phyloP scores from a whole-genome alignment of 2,888 invertebrate genomes.

The Caenorhabditis sp. region DNA sequence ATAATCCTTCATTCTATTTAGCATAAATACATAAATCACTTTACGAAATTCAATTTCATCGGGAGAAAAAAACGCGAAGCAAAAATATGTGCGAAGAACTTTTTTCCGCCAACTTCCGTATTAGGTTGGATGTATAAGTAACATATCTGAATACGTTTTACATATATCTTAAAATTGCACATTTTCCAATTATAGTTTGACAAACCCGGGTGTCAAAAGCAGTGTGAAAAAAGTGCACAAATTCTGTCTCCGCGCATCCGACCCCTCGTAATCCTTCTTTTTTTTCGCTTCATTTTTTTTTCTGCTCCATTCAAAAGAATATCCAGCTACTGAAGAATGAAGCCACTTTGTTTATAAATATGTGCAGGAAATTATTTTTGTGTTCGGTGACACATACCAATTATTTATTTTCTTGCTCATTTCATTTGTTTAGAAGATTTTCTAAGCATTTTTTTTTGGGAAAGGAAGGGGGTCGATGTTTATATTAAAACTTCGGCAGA shows the following conservation, averaged over 20 bases:
- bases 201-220: not conserved
- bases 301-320: not conserved
- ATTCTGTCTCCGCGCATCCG: not conserved
- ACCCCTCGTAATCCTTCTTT: not conserved
- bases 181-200: constrained; percentile 1
- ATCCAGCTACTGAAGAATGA: not conserved
- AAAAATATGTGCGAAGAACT: too few species aligned
- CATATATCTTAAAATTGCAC: not conserved
- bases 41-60: not conserved
- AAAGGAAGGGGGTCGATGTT: too few species aligned
- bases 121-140: too few species aligned
- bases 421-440: not conserved
- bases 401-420: not conserved
- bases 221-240: not conserved
- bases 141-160: too few species aligned
- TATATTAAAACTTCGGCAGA: too few species aligned
- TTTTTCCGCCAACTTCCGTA: too few species aligned
- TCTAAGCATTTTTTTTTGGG: not conserved
- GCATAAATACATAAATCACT: not conserved
- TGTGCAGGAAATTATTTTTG: not conserved
- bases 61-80: too few species aligned
- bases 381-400: not conserved
- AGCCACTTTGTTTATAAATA: not conserved
- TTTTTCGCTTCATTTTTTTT: not conserved
- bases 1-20: not conserved